These are phyloP conservation scores for Psilanteris sp. DNA, from an alignment of 1,140 invertebrate genomes.

Conservation along the genomic window DNA sequence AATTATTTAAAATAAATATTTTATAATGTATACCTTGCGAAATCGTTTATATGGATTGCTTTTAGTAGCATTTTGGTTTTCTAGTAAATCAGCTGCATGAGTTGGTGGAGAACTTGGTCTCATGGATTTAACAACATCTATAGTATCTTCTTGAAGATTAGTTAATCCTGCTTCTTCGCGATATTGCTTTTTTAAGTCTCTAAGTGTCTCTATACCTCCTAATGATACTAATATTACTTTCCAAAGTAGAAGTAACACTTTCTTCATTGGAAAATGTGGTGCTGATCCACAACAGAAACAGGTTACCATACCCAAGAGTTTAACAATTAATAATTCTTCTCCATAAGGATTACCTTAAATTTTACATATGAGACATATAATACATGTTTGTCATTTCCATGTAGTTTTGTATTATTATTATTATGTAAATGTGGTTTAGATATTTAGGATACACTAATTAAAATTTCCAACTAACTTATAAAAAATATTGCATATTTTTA, in stretches of 20 bases:
- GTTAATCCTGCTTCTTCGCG: conserved; percentile 86
- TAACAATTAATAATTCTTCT: conserved; percentile 92
- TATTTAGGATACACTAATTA: no score
- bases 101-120: conserved; percentile 96
- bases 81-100: conserved; percentile 94
- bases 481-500: no score
- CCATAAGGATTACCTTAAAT: conserved; percentile 78
- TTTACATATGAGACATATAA: no score
- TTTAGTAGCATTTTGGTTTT: conserved; percentile 90
- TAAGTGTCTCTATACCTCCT: conserved; percentile 91
- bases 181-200: conserved; percentile 87
- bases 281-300: conserved; percentile 95
- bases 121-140: conserved; percentile 95
- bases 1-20: no score
- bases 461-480: no score
- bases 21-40: conserved; percentile 74
- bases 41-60: conserved; percentile 82
- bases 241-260: conserved; percentile 97
- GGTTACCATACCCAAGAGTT: conserved; percentile 95
- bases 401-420: no score
- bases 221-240: conserved; percentile 94
- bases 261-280: conserved; percentile 98
- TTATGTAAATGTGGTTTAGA: no score
- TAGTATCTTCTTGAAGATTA: conserved; percentile 92
- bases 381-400: no score